Evolutionary conservation across 2,888 invertebrate species (phyloP), one percentile per base, ranked within the genome.

Genomic region (Drosophila borealis): DNA sequence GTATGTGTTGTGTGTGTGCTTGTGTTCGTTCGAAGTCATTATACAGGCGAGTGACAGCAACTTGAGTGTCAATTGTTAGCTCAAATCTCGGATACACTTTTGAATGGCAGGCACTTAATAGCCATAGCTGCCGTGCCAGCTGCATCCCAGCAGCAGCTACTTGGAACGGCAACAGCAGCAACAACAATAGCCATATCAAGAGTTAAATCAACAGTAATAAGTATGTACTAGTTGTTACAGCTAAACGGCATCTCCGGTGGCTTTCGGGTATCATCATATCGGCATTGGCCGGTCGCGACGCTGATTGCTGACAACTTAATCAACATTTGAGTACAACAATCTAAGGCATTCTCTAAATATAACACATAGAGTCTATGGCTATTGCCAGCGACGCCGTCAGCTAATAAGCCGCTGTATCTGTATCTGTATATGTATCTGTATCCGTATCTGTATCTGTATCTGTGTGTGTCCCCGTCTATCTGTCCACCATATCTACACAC

Each of bases 251-350:
- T 70, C 74, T 70, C 63, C 56, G 73, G 78, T 46, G 74, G 72
- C 56, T 36, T 56, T 48, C 55, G 74, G 78, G 78, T 53, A 46
- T 62, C 72, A 56, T 56, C 13, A 74, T 74, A 73, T 73, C 68
- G 74, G 67, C 60, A 68, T 68, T 57, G 65, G 65, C 39, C 62
- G 34, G 51, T 29, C 44, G 34, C 46, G 17, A 17, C 63, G 61
- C 69, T 88, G 86, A 82, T 82, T 82, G 78, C 86, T 86, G 88
- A 88, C 83, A 83, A 82, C 80, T 83, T 86, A 83, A 83, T 88
- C 88, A 88, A 82, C 77, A 71, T 61, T 51, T 68, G 74, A 71
- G 66, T 60, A 61, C 21, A 70, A 61, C 68, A 80, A 74, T 75
- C 75, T 80, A 82, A 80, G 77, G 83, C 80, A 78, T 78, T 78